Base-by-base conservation (phyloP, 2,888 invertebrate species). In the Eudemis profundana region DNA sequence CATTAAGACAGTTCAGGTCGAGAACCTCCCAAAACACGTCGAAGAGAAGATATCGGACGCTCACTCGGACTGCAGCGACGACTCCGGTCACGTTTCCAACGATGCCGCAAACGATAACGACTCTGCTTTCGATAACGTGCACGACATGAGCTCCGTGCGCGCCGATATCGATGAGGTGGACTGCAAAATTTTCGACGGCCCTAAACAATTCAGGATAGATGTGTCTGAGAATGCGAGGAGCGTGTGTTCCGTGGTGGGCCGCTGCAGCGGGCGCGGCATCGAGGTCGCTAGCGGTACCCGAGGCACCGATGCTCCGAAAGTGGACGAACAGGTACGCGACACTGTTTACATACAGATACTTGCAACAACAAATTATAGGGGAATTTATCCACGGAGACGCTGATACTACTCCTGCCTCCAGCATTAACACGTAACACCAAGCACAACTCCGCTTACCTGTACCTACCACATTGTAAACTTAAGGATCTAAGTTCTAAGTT, bases 51-150 rank as follows among this genome's bases (percentile, higher is more conserved):
- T 90, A 82, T 93, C 93, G 67, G 93, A 94, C 83, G 93, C 94
- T 72, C 93, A 93, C 70, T 95, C 95, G 4, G 95, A 95, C 75
- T 95, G 96, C 75, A 95, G 96, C 65, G 96, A 96, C 76, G 96
- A 96, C 87, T 96, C 96, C 63, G 96, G 96, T 67, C 96, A 96
- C 85, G 96, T 96, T 73, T 96, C 96, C 54, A 96, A 96, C 78
- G 96, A 95, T 80, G 95, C 96, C 66, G 95, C 95, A 56, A 96
- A 95, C 78, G 96, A 95, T 81, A 94, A 94, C 76, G 94, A 95
- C 68, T 79, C 78, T 7, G 76, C 82, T 17, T 90, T 87, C 71
- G 89, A 90, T 74, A 84, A 81, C 72, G 82, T 84, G 59, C 82
- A 82, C 71, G 87, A 86, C 61, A 68, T 84, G 61, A 84, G 84